Conservation (phyloP, 1,140 invertebrate genomes). For the Brevipalpus yothersi region DNA sequence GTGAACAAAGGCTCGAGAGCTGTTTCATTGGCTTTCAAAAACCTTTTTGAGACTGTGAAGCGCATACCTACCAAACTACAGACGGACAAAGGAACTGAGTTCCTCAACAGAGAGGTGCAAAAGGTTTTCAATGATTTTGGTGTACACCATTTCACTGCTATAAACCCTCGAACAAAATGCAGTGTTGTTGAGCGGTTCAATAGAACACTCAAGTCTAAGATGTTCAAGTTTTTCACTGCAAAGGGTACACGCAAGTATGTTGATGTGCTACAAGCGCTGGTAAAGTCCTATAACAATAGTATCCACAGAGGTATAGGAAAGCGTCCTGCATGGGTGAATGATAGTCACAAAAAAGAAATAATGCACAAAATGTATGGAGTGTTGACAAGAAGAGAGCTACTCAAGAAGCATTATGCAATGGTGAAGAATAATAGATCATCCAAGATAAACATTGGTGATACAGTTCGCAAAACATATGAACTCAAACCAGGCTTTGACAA, state of each 20-base stretch:
- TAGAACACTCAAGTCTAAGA: constrained; percentile 21
- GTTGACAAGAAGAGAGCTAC: neutral
- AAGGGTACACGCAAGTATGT: constrained; percentile 21
- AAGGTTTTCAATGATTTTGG: no score
- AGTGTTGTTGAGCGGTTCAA: constrained; percentile 23
- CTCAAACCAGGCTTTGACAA: no score
- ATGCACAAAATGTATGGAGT: neutral
- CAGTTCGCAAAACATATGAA: no score
- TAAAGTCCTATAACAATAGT: constrained; percentile 21
- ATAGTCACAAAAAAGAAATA: constrained; percentile 13
- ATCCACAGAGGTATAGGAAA: constrained; percentile 21
- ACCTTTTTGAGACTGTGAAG: constrained; percentile 5
- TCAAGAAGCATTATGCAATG: no score
- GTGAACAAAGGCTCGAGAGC: constrained; percentile 9
- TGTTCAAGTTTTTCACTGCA: constrained; percentile 22
- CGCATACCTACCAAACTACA: no score
- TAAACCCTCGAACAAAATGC: constrained; percentile 20
- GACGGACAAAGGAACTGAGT: no score
- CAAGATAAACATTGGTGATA: no score
- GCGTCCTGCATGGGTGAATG: constrained; percentile 16
- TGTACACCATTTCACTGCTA: constrained; percentile 20
- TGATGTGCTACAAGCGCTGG: constrained; percentile 17
- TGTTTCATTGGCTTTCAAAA: constrained; percentile 8
- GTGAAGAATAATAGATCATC: no score
- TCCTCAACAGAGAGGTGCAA: no score